These are phyloP conservation scores for Drosophila lowei DNA, from an alignment of 1,140 invertebrate genomes.

Conservation along the genomic window DNA sequence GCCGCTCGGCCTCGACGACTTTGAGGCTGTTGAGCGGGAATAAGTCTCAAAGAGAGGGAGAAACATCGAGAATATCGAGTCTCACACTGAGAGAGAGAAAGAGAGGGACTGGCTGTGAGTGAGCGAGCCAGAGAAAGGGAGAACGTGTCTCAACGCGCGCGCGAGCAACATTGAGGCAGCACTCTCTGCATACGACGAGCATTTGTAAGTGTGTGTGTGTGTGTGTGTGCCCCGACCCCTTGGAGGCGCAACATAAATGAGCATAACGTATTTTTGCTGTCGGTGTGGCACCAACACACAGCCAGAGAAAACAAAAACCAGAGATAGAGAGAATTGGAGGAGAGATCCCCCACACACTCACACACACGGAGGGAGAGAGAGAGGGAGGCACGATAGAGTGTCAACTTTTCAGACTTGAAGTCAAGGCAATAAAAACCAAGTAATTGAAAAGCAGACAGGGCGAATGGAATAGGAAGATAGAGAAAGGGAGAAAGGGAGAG, in stretches of 20 bases:
- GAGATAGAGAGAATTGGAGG: slow-evolving; percentile 32
- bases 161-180: slow-evolving; percentile 49
- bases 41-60: neutral
- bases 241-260: slow-evolving; percentile 66
- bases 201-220: neutral
- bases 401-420: slow-evolving; percentile 73
- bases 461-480: slow-evolving; percentile 36
- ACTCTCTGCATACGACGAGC: slow-evolving; percentile 10
- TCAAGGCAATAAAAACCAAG: slow-evolving; percentile 74
- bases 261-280: slow-evolving; percentile 79
- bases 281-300: slow-evolving; percentile 61
- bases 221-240: slow-evolving; percentile 9
- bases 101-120: slow-evolving; percentile 7
- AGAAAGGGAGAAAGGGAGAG: neutral
- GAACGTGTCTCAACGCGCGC: slow-evolving; percentile 64
- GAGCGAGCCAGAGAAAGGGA: slow-evolving; percentile 20
- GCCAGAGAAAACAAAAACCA: slow-evolving; percentile 23
- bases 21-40: slow-evolving; percentile 34
- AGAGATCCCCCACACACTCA: slow-evolving; percentile 7
- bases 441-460: slow-evolving; percentile 71
- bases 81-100: slow-evolving; percentile 29
- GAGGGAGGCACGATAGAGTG: slow-evolving; percentile 51
- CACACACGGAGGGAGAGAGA: slow-evolving; percentile 24
- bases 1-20: too few relatives aligned
- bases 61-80: slow-evolving; percentile 10